Base-by-base conservation (phyloP, 2,113 vertebrate species). In the Vanacampus margaritifer region DNA sequence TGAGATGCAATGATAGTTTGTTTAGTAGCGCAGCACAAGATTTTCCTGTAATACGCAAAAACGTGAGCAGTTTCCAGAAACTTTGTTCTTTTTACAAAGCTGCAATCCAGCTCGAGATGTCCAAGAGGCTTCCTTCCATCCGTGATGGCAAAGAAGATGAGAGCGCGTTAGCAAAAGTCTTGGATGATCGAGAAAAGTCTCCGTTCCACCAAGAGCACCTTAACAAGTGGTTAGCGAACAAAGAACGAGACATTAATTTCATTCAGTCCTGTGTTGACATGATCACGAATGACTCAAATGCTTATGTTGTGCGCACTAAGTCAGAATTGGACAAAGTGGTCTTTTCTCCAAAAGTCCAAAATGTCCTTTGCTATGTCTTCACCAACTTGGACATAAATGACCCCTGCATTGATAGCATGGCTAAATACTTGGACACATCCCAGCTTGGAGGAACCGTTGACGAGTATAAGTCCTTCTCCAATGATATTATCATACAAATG, bases 321-420 rank as follows among this genome's bases (percentile, higher is more conserved):
- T 39, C 60, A 11, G 60, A 62, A 16, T 23, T 62, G 37, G 60
- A 62, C 14, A 10, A 1, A 62, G 60, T 41, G 60, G 39, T 43
- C 21, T n/a, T 43, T 2, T 13, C 21, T n/a, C 0, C 10, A 12
- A 13, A 13, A 24, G 60, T 62, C 11, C 1, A 11, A 14, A 41
- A 62, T 24, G 60, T 41, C 23, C 60, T 43, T 24, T 39, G 35
- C 60, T 62, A 43, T 23, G 60, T 62, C 23, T 62, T 62, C 35
- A 62, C 60, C 35, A 6, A 11, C 60, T 23, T 62, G 60, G 60
- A 62, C 5, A 24, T 2, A 4, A 2, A 10, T 17, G 35, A 62
- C 60, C 13, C n/a, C 12, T 39, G 6, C 12, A n/a, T 62, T n/a
- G 60, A 62, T 6, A 4, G 1, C 35, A 62, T 62, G 60, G 37